phyloP scores from a whole-genome alignment of 2,797 vertebrate genomes.

The Aplochiton taeniatus region DNA sequence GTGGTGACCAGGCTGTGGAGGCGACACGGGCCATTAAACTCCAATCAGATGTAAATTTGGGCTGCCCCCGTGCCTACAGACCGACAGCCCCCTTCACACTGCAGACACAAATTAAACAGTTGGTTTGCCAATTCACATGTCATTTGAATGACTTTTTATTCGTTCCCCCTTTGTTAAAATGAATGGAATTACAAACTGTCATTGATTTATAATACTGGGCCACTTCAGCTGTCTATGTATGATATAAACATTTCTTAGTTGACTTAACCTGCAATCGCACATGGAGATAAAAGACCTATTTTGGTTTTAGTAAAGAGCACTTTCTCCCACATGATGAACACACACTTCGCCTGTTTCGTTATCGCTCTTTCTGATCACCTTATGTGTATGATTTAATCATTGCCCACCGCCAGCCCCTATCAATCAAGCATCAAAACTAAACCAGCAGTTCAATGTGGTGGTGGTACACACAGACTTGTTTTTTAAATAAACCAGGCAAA shows the following conservation, averaged over 20 bases:
- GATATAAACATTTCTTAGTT: conserved; percentile 51
- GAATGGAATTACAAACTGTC: conserved; percentile 82
- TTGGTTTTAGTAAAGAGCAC: conserved; percentile 6
- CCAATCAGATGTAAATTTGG: conserved; percentile 92
- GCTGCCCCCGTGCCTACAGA: conserved; percentile 69
- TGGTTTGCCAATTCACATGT: conserved; percentile 93
- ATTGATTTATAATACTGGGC: conserved; percentile 86
- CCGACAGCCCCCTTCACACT: conserved; percentile 69
- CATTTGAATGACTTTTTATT: conserved; percentile 91
- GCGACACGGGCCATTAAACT: conserved; percentile 88
- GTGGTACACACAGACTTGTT: too few species aligned
- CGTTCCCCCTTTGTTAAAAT: conserved; percentile 85
- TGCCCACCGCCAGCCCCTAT: too few species aligned
- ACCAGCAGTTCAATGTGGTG: too few species aligned
- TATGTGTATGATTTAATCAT: too few species aligned
- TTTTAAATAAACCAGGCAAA: too few species aligned
- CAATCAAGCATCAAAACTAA: too few species aligned
- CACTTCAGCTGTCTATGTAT: conserved; percentile 75
- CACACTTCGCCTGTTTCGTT: too few species aligned
- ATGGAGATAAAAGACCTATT: conserved; percentile 34
- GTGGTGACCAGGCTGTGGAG: conserved; percentile 78
- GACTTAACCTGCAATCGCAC: conserved; percentile 36
- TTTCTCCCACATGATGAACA: neutral
- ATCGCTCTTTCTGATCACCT: too few species aligned
- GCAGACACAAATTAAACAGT: conserved; percentile 88